These are phyloP conservation scores for Elaphurus davidianus DNA, from an alignment of 2,113 vertebrate species.

Conservation along the genomic window DNA sequence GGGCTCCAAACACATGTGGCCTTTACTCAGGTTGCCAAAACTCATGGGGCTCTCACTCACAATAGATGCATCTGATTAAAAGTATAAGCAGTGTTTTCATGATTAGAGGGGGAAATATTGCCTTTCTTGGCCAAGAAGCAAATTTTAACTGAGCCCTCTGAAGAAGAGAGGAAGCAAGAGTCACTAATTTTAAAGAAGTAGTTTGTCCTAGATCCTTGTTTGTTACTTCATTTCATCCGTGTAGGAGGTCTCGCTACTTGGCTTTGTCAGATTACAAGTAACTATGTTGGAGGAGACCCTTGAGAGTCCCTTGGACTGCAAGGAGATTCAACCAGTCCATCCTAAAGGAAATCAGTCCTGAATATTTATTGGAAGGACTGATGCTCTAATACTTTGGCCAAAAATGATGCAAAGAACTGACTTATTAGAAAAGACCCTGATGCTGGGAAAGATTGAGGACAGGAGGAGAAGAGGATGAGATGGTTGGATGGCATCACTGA, in stretches of 20 bases:
- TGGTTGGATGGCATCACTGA: neutral
- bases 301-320: neutral
- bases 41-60: neutral
- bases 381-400: neutral
- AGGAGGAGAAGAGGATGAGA: neutral
- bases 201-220: neutral
- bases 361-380: neutral
- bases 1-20: constrained; percentile 43
- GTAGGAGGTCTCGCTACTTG: neutral
- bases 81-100: constrained; percentile 13
- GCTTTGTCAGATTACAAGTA: neutral
- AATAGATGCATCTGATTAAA: constrained; percentile 1
- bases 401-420: neutral
- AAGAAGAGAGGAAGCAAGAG: neutral
- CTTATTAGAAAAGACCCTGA: accelerated
- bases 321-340: neutral
- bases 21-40: constrained; percentile 27
- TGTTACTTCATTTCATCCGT: neutral
- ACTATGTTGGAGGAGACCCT: neutral
- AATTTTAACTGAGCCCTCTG: constrained; percentile 6
- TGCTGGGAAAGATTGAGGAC: neutral
- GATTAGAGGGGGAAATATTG: constrained; percentile 8
- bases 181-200: neutral
- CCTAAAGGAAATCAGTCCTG: neutral
- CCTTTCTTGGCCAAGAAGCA: neutral